Evolutionary conservation across 2,113 vertebrate species (phyloP), one percentile per base, ranked within the genome.

Genomic region (Notiomystis cincta): DNA sequence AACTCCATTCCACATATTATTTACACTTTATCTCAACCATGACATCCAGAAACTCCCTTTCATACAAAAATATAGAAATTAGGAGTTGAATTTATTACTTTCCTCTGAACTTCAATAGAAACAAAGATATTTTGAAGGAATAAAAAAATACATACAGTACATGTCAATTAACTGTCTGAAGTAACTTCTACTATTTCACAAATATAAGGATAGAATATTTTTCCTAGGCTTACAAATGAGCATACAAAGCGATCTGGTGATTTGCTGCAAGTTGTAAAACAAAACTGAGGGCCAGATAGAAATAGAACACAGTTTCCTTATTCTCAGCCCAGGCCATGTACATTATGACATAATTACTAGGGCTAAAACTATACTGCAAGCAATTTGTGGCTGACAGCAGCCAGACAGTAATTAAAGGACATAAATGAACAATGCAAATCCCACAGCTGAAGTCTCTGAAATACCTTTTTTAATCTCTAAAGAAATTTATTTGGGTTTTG

Each of bases 331-430:
- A 81, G 67, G 12, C 47, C 11, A 38, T 40, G 17, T n/a, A 31
- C 15, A 56, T 73, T 75, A 56, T 23, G 47, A 47, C 27, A 31
- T 58, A 93, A 89, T 82, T 95, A 83, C 35, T 61, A 45, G 3
- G 11, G 54, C 31, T 92, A 69, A 72, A 94, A 82, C 73, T 76
- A 44, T 22, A 92, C 47, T 60, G 47, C 82, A 95, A 82, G 70
- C 67, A 70, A 65, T 69, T 60, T 80, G 60, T 58, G 24, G 18
- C 88, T 86, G 62, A 86, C 79, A 93, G 62, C 66, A 88, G 45
- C 62, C 64, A 65, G 85, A 83, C 70, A 16, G 71, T 93, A 95
- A 94, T 92, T 92, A 96, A 95, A 88, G 54, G 71, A 88, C 86
- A 53, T 73, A 91, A 90, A 40, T 70, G 62, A 97, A 94, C 82